These are phyloP conservation scores for Rhamnusium bicolor DNA, from an alignment of 2,888 invertebrate species.

Conservation along the genomic window DNA sequence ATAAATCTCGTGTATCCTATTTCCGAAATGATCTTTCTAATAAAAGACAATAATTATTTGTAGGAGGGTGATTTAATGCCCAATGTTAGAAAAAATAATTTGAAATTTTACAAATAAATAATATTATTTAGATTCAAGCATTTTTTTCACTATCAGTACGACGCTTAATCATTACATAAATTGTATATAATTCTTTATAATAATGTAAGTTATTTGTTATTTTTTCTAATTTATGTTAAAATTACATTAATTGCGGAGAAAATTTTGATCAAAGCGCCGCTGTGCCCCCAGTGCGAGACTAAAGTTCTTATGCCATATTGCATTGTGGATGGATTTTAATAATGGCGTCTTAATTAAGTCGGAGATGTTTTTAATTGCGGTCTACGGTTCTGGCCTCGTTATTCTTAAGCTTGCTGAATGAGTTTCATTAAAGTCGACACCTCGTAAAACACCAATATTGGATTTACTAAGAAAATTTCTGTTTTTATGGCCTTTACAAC, in stretches of 20 bases:
- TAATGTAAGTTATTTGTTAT: no score
- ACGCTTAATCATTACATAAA: no score
- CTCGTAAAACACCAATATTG: constrained; percentile 69
- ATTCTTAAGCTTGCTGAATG: constrained; percentile 67
- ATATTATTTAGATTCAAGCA: no score
- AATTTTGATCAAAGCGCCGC: constrained; percentile 1
- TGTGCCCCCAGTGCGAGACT: not conserved
- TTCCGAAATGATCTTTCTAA: no score
- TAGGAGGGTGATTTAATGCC: no score
- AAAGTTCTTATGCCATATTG: constrained; percentile 61
- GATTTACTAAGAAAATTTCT: constrained; percentile 47
- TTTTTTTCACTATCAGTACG: no score
- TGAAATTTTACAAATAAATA: no score
- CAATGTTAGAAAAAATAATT: no score
- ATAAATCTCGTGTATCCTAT: no score
- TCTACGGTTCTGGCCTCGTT: constrained; percentile 64
- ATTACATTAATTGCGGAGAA: not conserved
- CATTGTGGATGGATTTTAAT: constrained; percentile 67
- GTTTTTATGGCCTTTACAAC: constrained; percentile 25
- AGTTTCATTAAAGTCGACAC: constrained; percentile 69
- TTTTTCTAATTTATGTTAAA: not conserved
- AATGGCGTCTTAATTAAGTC: constrained; percentile 71
- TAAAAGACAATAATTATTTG: no score
- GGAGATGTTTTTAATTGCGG: constrained; percentile 71
- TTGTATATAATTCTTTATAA: no score